Conservation (phyloP, 2,888 invertebrate species). For the Aspidiotus rigidus region DNA sequence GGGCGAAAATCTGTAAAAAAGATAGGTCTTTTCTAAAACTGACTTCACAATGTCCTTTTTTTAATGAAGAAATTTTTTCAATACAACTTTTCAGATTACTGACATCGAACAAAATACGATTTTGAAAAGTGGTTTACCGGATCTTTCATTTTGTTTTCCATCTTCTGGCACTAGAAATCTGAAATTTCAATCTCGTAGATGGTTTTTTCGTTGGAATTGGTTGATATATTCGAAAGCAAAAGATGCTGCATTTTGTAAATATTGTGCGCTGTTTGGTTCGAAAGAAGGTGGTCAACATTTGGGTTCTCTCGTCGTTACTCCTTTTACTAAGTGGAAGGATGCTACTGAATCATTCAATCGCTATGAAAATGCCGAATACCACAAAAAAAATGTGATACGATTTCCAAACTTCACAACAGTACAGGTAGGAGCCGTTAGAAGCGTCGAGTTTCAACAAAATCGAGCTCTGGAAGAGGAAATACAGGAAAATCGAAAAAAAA, state of each 20-base stretch:
- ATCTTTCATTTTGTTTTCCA: neutral
- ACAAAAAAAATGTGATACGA: neutral
- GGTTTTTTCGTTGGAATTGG: neutral
- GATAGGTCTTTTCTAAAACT: neutral
- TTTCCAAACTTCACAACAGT: neutral
- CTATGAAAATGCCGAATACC: neutral
- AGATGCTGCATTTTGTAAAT: neutral
- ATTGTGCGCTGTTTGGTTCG: neutral
- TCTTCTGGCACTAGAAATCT: neutral
- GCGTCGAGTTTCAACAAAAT: neutral
- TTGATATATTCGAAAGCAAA: neutral
- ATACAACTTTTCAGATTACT: neutral
- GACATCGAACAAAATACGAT: neutral
- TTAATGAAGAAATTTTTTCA: neutral
- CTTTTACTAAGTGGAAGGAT: neutral
- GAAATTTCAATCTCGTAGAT: neutral
- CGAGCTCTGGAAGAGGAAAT: neutral
- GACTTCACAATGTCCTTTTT: neutral
- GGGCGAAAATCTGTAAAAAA: neutral
- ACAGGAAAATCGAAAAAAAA: neutral
- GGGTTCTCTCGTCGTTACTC: slow-evolving; percentile 1
- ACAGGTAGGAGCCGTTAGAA: neutral
- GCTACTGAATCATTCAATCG: slow-evolving; percentile 1
- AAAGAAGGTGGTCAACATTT: neutral
- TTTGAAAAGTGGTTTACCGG: neutral